Base-by-base conservation (phyloP, 2,113 vertebrate species). In the Aix galericulata region DNA sequence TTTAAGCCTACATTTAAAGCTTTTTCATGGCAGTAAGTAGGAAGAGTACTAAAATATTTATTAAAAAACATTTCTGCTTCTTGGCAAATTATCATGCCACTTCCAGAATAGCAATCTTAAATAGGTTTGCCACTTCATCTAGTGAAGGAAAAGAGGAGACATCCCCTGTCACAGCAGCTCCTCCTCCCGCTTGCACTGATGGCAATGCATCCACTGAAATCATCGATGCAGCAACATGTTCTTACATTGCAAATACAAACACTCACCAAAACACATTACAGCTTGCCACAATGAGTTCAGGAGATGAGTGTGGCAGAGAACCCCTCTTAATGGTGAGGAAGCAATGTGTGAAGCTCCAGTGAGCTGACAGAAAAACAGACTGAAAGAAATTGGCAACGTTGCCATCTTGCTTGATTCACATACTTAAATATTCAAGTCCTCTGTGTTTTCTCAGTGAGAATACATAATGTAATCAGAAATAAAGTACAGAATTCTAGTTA, bases 391-490 rank as follows among this genome's bases (percentile, higher is more conserved):
- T 56, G 76, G 52, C 89, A 84, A 62, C 0, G 0, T 68, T 93
- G 56, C 88, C 86, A 77, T 72, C 77, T 81, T 86, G n/a, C 87
- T 84, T 94, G 86, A 90, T 75, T 94, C 5, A 1, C 66, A 53
- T 90, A 60, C 66, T 90, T 88, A 88, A 91, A 52, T 84, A 91
- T 82, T 88, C 1, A 2, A 91, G 76, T 93, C 82, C 75, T 95
- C 79, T 95, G 91, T 67, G 48, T 31, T 86, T 93, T 83, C 82
- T 74, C 82, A 60, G 55, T 4, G 2, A 94, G 79, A 96, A 94
- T 90, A 64, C 53, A 72, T 86, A 95, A 93, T 88, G 76, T 64
- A 90, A 92, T 94, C 77, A 96, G 80, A 60, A 94, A 79, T 66
- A 66, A 91, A 93, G 93, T 91, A 80, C 73, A 93, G 75, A 93